phyloP scores from a whole-genome alignment of 2,113 vertebrate species.

The Neogale vison region DNA sequence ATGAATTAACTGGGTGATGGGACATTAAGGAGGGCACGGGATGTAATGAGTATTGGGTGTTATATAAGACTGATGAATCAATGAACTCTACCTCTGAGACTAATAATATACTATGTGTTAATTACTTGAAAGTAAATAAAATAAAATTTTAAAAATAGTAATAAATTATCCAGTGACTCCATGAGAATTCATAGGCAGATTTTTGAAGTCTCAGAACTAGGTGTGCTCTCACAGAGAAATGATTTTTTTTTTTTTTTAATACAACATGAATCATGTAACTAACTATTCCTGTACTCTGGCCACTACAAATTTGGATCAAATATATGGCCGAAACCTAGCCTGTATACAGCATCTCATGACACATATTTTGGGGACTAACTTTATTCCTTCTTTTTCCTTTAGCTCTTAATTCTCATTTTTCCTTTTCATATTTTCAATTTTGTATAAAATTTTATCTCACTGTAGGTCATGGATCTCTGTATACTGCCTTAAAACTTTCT shows the following conservation, averaged over 20 bases:
- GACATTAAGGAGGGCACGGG: background rate
- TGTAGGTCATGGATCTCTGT: background rate
- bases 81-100: background rate
- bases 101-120: background rate
- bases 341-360: background rate
- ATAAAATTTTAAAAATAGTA: background rate
- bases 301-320: background rate
- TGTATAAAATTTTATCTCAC: background rate
- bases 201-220: background rate
- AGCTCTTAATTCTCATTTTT: background rate
- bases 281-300: background rate
- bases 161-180: background rate
- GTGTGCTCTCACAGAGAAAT: background rate
- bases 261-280: background rate
- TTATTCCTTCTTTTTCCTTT: background rate
- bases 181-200: background rate
- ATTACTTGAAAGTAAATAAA: background rate
- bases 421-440: background rate
- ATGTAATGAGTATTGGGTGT: background rate
- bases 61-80: background rate
- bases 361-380: background rate
- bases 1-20: background rate
- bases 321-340: background rate
- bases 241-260: background rate
- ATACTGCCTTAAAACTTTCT: background rate